Evolutionary conservation across 2,888 invertebrate species (phyloP).

Genomic region (Lycophotia porphyrea): DNA sequence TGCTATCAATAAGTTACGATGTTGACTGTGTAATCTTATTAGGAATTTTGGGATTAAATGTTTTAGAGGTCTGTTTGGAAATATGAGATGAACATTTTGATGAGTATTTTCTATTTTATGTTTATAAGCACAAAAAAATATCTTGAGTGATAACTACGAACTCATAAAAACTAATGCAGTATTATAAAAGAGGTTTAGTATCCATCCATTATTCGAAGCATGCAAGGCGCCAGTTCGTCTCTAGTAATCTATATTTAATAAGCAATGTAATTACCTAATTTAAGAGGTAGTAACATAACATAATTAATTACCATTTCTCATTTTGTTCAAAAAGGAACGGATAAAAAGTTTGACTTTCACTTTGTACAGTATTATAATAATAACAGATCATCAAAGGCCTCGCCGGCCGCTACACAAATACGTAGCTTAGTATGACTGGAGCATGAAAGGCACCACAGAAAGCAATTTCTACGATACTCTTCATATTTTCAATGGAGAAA

Average conservation of each 20-base stretch:
- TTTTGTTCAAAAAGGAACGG: slow-evolving; percentile 58
- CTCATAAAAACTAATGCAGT: neutral
- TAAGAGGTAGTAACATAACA: slow-evolving; percentile 46
- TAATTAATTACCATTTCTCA: slow-evolving; percentile 60
- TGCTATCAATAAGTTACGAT: slow-evolving; percentile 48
- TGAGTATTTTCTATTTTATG: slow-evolving; percentile 7
- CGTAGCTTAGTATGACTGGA: slow-evolving; percentile 13
- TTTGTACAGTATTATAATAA: slow-evolving; percentile 44
- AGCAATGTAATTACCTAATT: slow-evolving; percentile 47
- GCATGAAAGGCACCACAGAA: neutral
- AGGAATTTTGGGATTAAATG: slow-evolving; percentile 15
- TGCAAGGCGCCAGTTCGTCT: slow-evolving; percentile 6
- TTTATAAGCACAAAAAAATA: neutral
- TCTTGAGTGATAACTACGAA: neutral
- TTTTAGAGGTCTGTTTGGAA: slow-evolving; percentile 1
- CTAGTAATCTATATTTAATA: slow-evolving; percentile 59
- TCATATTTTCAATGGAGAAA: slow-evolving; percentile 39
- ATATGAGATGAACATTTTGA: slow-evolving; percentile 7
- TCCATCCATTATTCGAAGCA: slow-evolving; percentile 17
- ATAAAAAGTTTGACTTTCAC: slow-evolving; percentile 65
- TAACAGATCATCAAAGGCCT: slow-evolving; percentile 61
- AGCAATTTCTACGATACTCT: slow-evolving; percentile 21
- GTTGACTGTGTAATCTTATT: slow-evolving; percentile 53
- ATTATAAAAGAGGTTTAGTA: neutral
- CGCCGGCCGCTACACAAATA: slow-evolving; percentile 49